Base-by-base conservation (phyloP, 2,797 vertebrate genomes). In the Halcyon leucocephala region DNA sequence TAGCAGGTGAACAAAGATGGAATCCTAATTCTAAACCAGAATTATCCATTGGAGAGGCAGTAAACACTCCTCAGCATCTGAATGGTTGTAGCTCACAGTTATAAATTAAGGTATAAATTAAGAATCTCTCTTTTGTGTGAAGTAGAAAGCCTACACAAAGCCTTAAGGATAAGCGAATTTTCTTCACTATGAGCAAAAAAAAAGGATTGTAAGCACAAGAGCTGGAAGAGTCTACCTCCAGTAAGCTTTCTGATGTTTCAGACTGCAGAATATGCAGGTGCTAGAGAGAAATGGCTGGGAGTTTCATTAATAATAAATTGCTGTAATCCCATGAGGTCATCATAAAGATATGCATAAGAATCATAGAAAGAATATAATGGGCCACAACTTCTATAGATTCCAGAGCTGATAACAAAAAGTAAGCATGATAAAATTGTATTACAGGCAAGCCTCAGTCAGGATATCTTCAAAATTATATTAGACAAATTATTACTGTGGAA, bases 241-340 rank as follows among this genome's bases (percentile, higher is more conserved):
- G 44, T 51, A 67, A 88, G 55, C 55, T 91, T 95, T 95, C 70
- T 94, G 64, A 26, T 88, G 41, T 57, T 46, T 67, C 71, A 94
- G 55, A 69, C 9, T 72, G 60, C 72, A 90, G 89, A 93, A 82
- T 81, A 70, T 86, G 77, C 67, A 69, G n/a, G 72, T 92, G 84
- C 82, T 82, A 67, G 84, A 78, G 91, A 82, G 67, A 96, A 95
- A 44, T 62, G 55, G 39, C 54, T 94, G 67, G 21, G 54, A 95
- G 77, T 86, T 76, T 91, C 89, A 96, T 97, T 95, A 94, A 94
- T 96, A 95, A 97, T 97, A 82, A 91, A 96, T 93, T 78, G 29
- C 28, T 90, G 39, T 74, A 90, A 93, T 96, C 74, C 82, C 81
- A 73, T 48, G 89, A 95, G 89, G 48, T 91, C 89, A 78, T 89